Base-by-base conservation (phyloP, 1,140 invertebrate genomes). In the Pachypeltis micranthus region DNA sequence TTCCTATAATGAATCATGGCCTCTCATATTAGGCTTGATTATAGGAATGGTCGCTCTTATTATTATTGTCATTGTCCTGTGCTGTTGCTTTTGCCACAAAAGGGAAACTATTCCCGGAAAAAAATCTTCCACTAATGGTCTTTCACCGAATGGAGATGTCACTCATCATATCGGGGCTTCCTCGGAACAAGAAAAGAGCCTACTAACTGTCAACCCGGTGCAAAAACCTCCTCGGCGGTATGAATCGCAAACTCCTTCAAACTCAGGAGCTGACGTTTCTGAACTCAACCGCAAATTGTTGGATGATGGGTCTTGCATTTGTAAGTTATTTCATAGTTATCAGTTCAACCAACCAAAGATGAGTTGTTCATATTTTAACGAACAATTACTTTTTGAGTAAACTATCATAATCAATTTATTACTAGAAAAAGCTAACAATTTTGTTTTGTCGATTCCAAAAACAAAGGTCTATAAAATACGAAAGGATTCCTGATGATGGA, bases 171-270 rank as follows among this genome's bases (percentile, higher is more conserved):
- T 61, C 10, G 61, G 63, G 1, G 63, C 61, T 7, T 31, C 66
- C 7, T 57, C 61, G 34, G 68, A 70, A 55, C 69, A 90, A 69
- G 85, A 88, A 67, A 91, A 90, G 71, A 86, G 85, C 64, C 74
- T 90, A 1, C 83, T 90, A 57, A 86, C 86, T 0, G 85, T 90
- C 19, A 90, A 90, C 75, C 87, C 88, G 0, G 84, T 89, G 0
- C 82, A 85, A 31, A 90, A 90, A 68, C 85, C 87, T 0, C 85
- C 87, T 0, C 74, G 86, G 21, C 75, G 85, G 61, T 83, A 84
- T n/a, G 83, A 85, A 62, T 63, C 63, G 14, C 62, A 57, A 60
- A 61, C 61, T 34, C 80, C 84, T 24, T 80, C 84, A 1, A 82
- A 80, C 59, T 79, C 81, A 39, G 83, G 80, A 3, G 88, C 86